phyloP scores from a whole-genome alignment of 2,888 invertebrate species.

The Drosophila recens region DNA sequence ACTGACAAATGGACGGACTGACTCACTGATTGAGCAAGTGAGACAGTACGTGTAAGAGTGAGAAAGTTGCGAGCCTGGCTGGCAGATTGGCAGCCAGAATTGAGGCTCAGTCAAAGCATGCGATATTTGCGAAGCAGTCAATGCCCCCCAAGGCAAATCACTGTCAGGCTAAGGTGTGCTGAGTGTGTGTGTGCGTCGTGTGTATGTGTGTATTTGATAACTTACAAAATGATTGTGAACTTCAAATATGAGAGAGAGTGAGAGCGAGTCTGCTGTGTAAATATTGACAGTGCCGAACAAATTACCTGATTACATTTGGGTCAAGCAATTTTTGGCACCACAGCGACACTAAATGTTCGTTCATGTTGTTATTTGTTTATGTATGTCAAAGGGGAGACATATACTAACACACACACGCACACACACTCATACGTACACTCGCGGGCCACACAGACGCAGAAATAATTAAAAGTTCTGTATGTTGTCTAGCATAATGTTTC shows the following conservation, averaged over 20 bases:
- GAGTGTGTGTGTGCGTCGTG: constrained; percentile 18
- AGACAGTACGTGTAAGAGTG: constrained; percentile 24
- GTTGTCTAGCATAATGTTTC: constrained; percentile 65
- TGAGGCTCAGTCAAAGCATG: constrained; percentile 33
- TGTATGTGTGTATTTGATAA: constrained; percentile 55
- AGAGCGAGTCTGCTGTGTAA: constrained; percentile 37
- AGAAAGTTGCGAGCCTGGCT: not conserved
- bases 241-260: constrained; percentile 57
- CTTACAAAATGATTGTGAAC: constrained; percentile 69
- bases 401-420: constrained; percentile 21
- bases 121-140: constrained; percentile 56
- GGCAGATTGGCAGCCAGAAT: constrained; percentile 32
- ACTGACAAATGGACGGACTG: constrained; percentile 20
- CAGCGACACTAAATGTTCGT: constrained; percentile 53
- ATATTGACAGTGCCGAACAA: constrained; percentile 72
- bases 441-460: constrained; percentile 54
- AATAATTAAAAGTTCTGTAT: constrained; percentile 77
- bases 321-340: constrained; percentile 67
- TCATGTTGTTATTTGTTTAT: constrained; percentile 51
- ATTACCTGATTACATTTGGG: constrained; percentile 79
- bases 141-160: constrained; percentile 48
- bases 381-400: constrained; percentile 28
- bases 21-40: constrained; percentile 5
- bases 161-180: constrained; percentile 11
- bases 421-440: constrained; percentile 41